phyloP scores from a whole-genome alignment of 2,113 vertebrate genomes.

The Pholis gunnellus region DNA sequence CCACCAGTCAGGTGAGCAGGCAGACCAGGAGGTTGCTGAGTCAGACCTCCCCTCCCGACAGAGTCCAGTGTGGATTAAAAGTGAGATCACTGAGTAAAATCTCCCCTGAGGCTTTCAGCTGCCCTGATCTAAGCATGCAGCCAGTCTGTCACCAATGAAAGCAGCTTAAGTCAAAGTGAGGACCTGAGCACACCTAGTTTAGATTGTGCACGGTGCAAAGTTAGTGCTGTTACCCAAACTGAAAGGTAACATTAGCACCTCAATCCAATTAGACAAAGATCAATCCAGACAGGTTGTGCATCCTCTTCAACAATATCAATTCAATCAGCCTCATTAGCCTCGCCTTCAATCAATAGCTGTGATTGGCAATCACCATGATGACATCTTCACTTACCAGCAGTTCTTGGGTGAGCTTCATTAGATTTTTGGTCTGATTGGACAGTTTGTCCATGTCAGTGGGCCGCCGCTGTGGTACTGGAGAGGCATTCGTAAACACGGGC shows the following conservation, averaged over 20 bases:
- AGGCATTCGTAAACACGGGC: constrained; percentile 79
- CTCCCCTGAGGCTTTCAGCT: constrained; percentile 45
- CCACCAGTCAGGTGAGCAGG: constrained; percentile 52
- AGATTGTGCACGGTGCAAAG: constrained; percentile 33
- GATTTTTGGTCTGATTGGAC: constrained; percentile 85
- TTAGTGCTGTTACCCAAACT: constrained; percentile 25
- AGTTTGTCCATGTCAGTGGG: constrained; percentile 82
- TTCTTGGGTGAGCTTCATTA: constrained; percentile 84
- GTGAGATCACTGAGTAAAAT: constrained; percentile 76
- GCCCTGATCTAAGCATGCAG: constrained; percentile 54
- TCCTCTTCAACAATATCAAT: constrained; percentile 30
- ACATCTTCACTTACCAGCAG: constrained; percentile 82
- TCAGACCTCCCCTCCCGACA: constrained; percentile 55
- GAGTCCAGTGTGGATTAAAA: constrained; percentile 68
- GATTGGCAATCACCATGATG: constrained; percentile 17
- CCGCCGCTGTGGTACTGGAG: constrained; percentile 75
- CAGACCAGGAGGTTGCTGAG: constrained; percentile 67
- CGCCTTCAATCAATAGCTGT: constrained; percentile 18
- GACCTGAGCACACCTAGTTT: constrained; percentile 35
- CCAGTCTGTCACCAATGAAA: constrained; percentile 70
- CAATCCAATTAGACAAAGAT: constrained; percentile 45
- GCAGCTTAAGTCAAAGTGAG: constrained; percentile 67
- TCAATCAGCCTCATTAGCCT: constrained; percentile 52
- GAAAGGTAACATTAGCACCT: constrained; percentile 35
- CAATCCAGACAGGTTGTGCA: constrained; percentile 25